Base-by-base conservation (phyloP, 92 coral and sea anemone species). In the Umimayanthus kanabou region DNA sequence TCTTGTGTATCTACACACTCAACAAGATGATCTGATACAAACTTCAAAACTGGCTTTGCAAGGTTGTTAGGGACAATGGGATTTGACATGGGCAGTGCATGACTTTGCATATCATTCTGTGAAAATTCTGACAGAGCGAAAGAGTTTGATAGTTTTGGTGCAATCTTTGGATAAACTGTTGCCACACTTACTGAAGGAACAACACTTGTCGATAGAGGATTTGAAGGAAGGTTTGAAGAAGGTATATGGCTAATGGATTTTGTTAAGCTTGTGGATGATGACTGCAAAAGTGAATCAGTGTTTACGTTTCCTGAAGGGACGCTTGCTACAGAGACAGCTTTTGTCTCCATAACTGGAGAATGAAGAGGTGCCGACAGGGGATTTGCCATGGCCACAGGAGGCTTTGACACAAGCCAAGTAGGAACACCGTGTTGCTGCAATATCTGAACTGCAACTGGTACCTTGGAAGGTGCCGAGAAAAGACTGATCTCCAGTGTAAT, bases 401-500 rank as follows among this genome's bases (percentile, higher is more conserved):
- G 70, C 39, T 33, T 64, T 13, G 49, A 61, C 9, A 81, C 74
- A 22, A 64, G 55, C 23, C 39, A 28, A 5, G 29, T 23, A 33
- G 87, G 39, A 9, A 82, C 39, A 26, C 55, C 55, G 45, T 47
- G 42, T 16, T 71, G 42, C 23, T 83, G 87, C 14, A 83, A 47
- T 50, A 71, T 83, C 50, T 71, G 65, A 43, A 71, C 25, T 18
- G 79, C 87, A 25, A 16, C 0, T 43, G 87, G 87, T 30, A 83
- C 45, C 22, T 83, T 83, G 40, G 64, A 20, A n/a, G 87, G 77
- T 29, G 67, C 23, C 1, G 87, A 6, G n/a, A 83, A 72, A 28
- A 83, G 87, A 40, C 77, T 83, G 23, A 83, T 69, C 33, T 83
- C 67, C 42, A 83, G 33, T 15, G 39, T 28, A 22, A 83, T 45